These are phyloP conservation scores for Cydia amplana DNA, from an alignment of 1,140 invertebrate genomes.

Conservation along the genomic window DNA sequence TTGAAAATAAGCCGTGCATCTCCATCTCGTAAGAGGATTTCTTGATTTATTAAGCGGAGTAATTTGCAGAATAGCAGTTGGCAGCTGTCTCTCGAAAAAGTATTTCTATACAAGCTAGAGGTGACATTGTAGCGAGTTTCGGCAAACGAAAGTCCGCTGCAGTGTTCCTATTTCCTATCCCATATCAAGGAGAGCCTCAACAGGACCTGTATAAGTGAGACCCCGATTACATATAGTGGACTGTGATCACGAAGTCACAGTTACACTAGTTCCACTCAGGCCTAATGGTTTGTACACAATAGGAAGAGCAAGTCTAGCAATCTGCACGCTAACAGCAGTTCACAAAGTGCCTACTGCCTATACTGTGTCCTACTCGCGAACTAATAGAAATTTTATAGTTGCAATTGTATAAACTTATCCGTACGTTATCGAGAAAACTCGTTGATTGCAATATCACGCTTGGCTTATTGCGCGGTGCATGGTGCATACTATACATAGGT, in stretches of 20 bases:
- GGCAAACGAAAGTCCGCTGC: conserved; percentile 5
- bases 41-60: conserved; percentile 27
- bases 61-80: conserved; percentile 28
- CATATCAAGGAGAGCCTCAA: not conserved
- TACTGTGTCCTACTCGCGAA: conserved; percentile 4
- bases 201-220: not conserved
- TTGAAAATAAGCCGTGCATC: conserved; percentile 2
- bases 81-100: conserved; percentile 24
- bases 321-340: conserved; percentile 31
- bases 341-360: conserved; percentile 5
- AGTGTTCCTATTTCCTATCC: not conserved
- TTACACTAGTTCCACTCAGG: not conserved
- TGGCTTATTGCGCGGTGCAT: not conserved
- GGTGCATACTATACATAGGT: too few relatives aligned
- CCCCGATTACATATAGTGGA: not conserved
- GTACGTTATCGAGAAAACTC: conserved; percentile 14
- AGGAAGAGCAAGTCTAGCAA: not conserved
- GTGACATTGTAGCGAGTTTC: conserved; percentile 20
- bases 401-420: conserved; percentile 19
- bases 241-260: not conserved
- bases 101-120: conserved; percentile 6
- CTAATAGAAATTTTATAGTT: conserved; percentile 23
- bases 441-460: not conserved
- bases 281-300: not conserved
- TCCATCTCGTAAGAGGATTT: not conserved